phyloP scores from a whole-genome alignment of 2,888 invertebrate species.

The Luffia ferchaultella region DNA sequence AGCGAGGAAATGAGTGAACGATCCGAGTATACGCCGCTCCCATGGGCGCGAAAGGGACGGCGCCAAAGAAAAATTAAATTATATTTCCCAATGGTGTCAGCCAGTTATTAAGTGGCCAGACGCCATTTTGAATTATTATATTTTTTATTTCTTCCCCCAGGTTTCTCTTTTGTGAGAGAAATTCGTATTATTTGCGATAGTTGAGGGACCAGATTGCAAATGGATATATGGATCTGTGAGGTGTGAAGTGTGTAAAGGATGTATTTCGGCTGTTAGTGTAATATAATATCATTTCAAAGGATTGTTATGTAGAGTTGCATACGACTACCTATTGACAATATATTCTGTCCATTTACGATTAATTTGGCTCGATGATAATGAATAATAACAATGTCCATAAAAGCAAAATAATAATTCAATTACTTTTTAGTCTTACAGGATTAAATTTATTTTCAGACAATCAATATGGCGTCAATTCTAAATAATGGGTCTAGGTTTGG shows the following conservation, averaged over 20 bases:
- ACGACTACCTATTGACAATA: too few relatives aligned
- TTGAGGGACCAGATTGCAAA: slow-evolving; percentile 45
- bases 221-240: slow-evolving; percentile 23
- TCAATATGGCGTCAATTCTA: too few relatives aligned
- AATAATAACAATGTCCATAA: too few relatives aligned
- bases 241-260: not conserved
- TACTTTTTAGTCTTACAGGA: too few relatives aligned
- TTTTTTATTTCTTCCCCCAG: slow-evolving; percentile 55
- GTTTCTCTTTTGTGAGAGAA: slow-evolving; percentile 51
- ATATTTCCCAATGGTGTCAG: slow-evolving; percentile 68
- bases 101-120: slow-evolving; percentile 67
- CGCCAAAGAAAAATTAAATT: slow-evolving; percentile 61
- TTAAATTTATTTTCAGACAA: too few relatives aligned
- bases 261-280: too few relatives aligned
- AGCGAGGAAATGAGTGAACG: slow-evolving; percentile 39
- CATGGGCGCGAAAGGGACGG: slow-evolving; percentile 28
- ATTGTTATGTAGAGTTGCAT: too few relatives aligned
- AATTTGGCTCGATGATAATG: too few relatives aligned
- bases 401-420: too few relatives aligned
- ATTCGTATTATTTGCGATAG: slow-evolving; percentile 59
- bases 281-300: too few relatives aligned
- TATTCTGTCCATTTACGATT: too few relatives aligned
- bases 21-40: slow-evolving; percentile 25
- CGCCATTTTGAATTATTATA: slow-evolving; percentile 66
- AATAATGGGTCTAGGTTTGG: too few relatives aligned